Conservation (phyloP, 2,113 vertebrate genomes). For the Furnarius figulus region DNA sequence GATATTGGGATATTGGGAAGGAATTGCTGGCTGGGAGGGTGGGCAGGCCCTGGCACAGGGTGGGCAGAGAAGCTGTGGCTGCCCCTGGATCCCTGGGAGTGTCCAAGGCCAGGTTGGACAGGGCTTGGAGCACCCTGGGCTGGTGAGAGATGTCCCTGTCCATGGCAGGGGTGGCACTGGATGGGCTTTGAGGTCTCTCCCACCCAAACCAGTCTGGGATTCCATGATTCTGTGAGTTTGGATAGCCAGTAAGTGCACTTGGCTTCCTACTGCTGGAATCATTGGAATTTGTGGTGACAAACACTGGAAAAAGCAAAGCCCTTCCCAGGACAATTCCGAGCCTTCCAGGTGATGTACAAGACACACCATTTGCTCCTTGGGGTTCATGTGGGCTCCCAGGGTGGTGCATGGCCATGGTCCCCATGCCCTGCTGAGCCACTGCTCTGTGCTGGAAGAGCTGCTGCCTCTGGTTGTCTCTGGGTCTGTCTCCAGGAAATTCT, state of each 20-base stretch:
- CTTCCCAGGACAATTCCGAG: background rate
- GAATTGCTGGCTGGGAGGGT: background rate
- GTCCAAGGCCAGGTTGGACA: background rate
- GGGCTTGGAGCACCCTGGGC: background rate
- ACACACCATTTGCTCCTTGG: fast-evolving
- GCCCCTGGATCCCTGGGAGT: background rate
- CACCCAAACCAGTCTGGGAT: background rate
- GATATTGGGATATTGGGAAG: fast-evolving
- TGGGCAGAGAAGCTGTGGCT: background rate
- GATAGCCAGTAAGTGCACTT: no score
- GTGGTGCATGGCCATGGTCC: background rate
- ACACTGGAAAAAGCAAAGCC: background rate
- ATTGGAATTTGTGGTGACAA: fast-evolving
- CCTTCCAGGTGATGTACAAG: fast-evolving
- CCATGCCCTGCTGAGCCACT: background rate
- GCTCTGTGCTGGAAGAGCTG: background rate
- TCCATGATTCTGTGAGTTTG: no score
- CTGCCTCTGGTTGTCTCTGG: fast-evolving
- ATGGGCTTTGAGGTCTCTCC: fast-evolving
- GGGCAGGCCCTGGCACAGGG: background rate
- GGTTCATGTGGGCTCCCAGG: fast-evolving
- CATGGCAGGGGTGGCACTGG: background rate
- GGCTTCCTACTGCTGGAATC: background rate
- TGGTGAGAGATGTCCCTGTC: background rate
- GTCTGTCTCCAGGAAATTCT: fast-evolving